These are phyloP conservation scores for Tiphia femorata DNA, from an alignment of 2,888 invertebrate genomes.

Conservation along the genomic window DNA sequence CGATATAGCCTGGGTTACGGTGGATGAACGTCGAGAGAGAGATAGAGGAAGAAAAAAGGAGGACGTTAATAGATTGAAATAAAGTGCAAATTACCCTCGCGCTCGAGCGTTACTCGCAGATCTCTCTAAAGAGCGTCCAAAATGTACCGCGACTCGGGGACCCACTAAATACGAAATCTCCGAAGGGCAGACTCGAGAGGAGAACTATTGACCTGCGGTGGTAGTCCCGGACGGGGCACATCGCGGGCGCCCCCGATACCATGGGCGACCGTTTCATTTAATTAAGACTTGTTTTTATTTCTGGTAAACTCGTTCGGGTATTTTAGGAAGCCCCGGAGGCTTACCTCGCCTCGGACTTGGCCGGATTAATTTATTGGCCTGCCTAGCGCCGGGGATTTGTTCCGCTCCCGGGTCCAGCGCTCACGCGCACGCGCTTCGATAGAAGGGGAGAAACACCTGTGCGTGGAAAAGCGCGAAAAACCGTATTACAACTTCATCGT, in stretches of 20 bases:
- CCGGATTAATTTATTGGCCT: slow-evolving; percentile 51
- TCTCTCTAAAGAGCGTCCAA: neutral
- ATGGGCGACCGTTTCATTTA: slow-evolving; percentile 54
- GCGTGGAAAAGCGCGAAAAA: too few relatives aligned
- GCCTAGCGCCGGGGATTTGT: slow-evolving; percentile 25
- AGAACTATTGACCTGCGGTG: slow-evolving; percentile 35
- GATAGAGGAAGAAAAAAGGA: neutral
- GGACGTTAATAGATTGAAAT: too few relatives aligned
- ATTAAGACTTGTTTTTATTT: slow-evolving; percentile 62
- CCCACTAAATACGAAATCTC: slow-evolving; percentile 44
- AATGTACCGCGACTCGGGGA: slow-evolving; percentile 10
- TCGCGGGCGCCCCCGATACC: slow-evolving; percentile 22
- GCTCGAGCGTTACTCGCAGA: slow-evolving; percentile 7
- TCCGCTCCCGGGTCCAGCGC: slow-evolving; percentile 9
- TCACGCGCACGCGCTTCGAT: slow-evolving; percentile 14
- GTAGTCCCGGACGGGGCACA: slow-evolving; percentile 11
- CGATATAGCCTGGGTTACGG: too few relatives aligned
- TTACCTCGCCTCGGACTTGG: slow-evolving; percentile 25
- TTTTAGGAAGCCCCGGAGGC: slow-evolving; percentile 51
- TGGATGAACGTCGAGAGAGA: too few relatives aligned
- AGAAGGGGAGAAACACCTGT: too few relatives aligned
- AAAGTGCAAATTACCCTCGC: too few relatives aligned
- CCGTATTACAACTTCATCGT: too few relatives aligned
- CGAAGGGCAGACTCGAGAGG: slow-evolving; percentile 11
- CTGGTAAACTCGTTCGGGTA: slow-evolving; percentile 57